These are phyloP conservation scores for Pan paniscus DNA, from an alignment of 2,113 vertebrate species.

Conservation along the genomic window DNA sequence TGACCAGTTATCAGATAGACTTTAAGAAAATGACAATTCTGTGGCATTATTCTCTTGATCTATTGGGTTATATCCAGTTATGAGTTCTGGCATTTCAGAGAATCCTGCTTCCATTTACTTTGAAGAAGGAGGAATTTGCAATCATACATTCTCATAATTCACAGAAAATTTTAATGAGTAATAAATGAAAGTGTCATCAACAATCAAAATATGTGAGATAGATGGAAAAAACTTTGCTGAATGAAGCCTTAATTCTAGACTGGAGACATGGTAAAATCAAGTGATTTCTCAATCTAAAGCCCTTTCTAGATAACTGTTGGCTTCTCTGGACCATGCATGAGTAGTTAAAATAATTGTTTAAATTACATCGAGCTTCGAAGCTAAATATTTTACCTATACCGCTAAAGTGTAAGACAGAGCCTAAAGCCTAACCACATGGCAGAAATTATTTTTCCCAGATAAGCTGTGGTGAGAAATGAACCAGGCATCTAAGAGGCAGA, in stretches of 20 bases:
- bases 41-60: neutral
- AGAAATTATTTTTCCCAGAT: neutral
- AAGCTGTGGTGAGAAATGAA: neutral
- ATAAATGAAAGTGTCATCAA: neutral
- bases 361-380: neutral
- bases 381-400: neutral
- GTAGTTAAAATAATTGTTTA: neutral
- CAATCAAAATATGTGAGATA: neutral
- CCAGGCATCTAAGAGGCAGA: neutral
- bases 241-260: neutral
- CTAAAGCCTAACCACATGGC: neutral
- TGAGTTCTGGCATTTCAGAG: neutral
- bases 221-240: neutral
- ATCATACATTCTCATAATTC: neutral
- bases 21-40: too few species aligned
- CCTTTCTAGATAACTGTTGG: neutral
- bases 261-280: neutral
- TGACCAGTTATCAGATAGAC: neutral
- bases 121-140: neutral
- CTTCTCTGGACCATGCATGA: neutral
- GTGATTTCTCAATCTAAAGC: neutral
- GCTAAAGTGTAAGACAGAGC: neutral
- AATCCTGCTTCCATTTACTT: neutral
- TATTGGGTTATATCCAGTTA: neutral
- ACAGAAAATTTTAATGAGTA: neutral